Base-by-base conservation (phyloP, 2,888 invertebrate genomes). In the Drosophila quinaria region DNA sequence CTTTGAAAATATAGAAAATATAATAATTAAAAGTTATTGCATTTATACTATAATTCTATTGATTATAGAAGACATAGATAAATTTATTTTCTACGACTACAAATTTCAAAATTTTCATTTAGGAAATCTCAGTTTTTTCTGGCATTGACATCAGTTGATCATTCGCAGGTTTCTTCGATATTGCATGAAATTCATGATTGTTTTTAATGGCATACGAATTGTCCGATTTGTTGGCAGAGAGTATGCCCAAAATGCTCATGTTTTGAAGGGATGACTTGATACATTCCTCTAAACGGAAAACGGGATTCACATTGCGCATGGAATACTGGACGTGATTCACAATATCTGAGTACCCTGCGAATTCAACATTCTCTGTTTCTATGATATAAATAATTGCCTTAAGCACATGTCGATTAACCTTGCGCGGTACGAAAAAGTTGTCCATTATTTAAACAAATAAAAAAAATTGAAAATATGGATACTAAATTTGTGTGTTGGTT, bases 1-100 rank as follows among this genome's bases (percentile, higher is more conserved):
- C 98, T 96, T 93, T 11, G 94, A 93, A 84, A 15, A 51, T 35
- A 35, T 13, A n/a, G n/a, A 17, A 10, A 9, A 0, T 6, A 25
- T 11, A 2, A 8, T 8, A 35, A 6, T 17, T 17, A 17, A 10
- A 10, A 41, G 17, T 41, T 0, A 0, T 41, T 39, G 3, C 11
- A 17, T 9, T 54, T 15, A 15, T n/a, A n/a, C 3, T 13, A 35
- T 4, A 15, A 19, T 51, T 33, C 22, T 1, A 11, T 19, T 41
- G 4, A 17, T 41, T 17, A 19, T 19, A 1, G 10, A 42, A 42
- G 13, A 19, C 19, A 13, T 13, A 19, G 42, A 6, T 22, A 8
- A 13, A 22, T 22, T 44, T 44, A 44, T 44, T 44, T 44, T 44
- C 42, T 44, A 22, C 42, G 19, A 46, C 46, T 46, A 25, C 25